phyloP scores from a whole-genome alignment of 2,797 vertebrate species.

The Cheirogaleus major region DNA sequence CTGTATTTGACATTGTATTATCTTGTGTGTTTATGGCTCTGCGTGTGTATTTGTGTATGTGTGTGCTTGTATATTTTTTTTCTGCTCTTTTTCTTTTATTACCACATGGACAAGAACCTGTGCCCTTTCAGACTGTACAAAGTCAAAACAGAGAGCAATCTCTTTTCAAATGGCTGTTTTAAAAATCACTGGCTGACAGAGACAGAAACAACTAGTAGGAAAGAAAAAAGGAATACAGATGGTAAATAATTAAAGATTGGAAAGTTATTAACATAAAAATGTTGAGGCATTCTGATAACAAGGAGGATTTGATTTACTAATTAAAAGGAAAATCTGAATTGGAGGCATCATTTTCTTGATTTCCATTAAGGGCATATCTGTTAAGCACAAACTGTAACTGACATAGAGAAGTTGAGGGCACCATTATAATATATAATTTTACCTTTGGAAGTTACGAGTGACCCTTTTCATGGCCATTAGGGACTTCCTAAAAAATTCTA shows the following conservation, averaged over 20 bases:
- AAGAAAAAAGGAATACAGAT: slow-evolving; percentile 54
- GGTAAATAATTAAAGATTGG: slow-evolving; percentile 41
- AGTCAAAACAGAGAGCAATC: slow-evolving; percentile 56
- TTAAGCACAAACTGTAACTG: background rate
- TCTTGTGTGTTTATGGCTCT: background rate
- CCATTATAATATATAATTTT: background rate
- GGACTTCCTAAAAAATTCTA: background rate
- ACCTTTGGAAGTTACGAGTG: background rate
- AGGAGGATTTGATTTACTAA: slow-evolving; percentile 44
- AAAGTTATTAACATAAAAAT: slow-evolving; percentile 49
- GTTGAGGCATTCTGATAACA: background rate
- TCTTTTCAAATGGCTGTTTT: slow-evolving; percentile 54
- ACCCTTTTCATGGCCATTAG: background rate
- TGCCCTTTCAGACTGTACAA: slow-evolving; percentile 2
- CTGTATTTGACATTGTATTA: background rate
- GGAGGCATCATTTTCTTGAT: background rate
- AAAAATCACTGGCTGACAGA: slow-evolving; percentile 56
- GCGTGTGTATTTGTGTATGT: background rate
- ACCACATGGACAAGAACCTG: background rate
- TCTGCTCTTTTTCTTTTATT: background rate
- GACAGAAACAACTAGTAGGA: slow-evolving; percentile 39
- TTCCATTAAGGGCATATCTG: background rate
- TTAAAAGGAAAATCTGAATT: background rate
- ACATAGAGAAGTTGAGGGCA: background rate
- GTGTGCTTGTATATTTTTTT: background rate